Evolutionary conservation across 2,888 invertebrate genomes (phyloP).

Genomic region (Tineola bisselliella): DNA sequence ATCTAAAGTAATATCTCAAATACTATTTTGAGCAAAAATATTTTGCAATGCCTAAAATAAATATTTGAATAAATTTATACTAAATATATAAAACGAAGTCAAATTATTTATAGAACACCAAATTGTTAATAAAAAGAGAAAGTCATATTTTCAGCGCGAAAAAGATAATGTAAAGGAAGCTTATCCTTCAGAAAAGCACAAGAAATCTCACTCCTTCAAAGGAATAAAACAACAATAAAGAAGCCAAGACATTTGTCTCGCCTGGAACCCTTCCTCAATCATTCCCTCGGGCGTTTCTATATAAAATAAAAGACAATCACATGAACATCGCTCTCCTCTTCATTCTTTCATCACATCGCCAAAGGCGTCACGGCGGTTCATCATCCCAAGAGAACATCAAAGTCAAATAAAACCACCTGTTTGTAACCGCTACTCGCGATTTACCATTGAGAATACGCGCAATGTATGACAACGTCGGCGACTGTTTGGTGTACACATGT

Average conservation of each 20-base stretch:
- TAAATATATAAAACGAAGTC: no score
- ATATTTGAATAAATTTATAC: no score
- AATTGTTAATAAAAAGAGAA: neutral
- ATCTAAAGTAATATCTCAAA: no score
- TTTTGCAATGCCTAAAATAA: no score
- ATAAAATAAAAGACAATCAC: conserved; percentile 8
- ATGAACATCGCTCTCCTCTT: neutral
- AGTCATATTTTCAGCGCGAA: neutral
- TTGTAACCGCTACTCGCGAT: neutral
- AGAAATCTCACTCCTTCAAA: neutral
- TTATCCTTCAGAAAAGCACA: conserved; percentile 1
- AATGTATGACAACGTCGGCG: neutral
- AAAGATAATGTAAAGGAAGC: neutral
- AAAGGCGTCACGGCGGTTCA: neutral
- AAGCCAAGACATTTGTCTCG: conserved; percentile 6
- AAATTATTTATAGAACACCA: no score
- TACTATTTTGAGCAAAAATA: no score
- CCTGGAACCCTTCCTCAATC: conserved; percentile 10
- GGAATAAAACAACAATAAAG: conserved; percentile 11
- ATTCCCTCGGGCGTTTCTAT: conserved; percentile 1
- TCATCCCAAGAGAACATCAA: neutral
- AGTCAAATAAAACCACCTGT: conserved; percentile 10
- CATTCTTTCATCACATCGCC: neutral
- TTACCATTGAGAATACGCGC: neutral
- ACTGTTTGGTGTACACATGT: neutral